Conservation (phyloP, 2,888 invertebrate species). For the Apeira syringaria region DNA sequence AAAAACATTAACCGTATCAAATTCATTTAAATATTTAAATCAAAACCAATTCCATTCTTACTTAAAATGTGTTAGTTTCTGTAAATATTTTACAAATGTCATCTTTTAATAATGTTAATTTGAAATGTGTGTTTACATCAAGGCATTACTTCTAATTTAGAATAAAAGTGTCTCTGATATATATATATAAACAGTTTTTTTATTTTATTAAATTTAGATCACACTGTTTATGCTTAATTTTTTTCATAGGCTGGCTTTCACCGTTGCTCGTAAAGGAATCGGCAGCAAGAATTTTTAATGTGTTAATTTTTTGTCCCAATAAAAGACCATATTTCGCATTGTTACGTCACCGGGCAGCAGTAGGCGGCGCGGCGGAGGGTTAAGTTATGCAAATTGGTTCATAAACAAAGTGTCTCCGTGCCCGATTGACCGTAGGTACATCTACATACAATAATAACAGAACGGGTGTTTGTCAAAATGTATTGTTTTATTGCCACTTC, state of each 20-base stretch:
- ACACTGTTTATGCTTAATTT: slow-evolving; percentile 29
- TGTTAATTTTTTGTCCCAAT: slow-evolving; percentile 70
- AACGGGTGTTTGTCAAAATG: slow-evolving; percentile 44
- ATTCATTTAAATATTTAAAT: slow-evolving; percentile 20
- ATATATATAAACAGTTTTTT: too few relatives aligned
- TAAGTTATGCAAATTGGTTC: slow-evolving; percentile 77
- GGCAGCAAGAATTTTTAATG: slow-evolving; percentile 51
- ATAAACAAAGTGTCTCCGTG: slow-evolving; percentile 57
- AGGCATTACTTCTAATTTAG: too few relatives aligned
- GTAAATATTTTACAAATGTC: slow-evolving; percentile 16
- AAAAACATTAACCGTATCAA: slow-evolving; percentile 12
- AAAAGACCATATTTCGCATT: slow-evolving; percentile 49
- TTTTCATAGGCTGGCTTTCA: slow-evolving; percentile 27
- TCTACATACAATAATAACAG: slow-evolving; percentile 45
- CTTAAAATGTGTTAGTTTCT: too few relatives aligned
- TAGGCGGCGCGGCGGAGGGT: slow-evolving; percentile 59
- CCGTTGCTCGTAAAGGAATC: slow-evolving; percentile 31
- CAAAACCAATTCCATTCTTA: slow-evolving; percentile 12
- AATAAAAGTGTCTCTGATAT: too few relatives aligned
- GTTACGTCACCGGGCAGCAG: slow-evolving; percentile 41
- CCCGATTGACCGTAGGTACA: slow-evolving; percentile 46
- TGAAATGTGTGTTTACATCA: too few relatives aligned
- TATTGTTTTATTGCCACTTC: slow-evolving; percentile 34
- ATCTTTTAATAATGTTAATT: slow-evolving; percentile 14
- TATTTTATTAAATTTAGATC: slow-evolving; percentile 21